Percentiles rank a stretch among this genome's conserved stretches.
Evolutionary conservation across 2,888 invertebrate genomes (phyloP).

Genomic region (Euspilapteryx auroguttella): DNA sequence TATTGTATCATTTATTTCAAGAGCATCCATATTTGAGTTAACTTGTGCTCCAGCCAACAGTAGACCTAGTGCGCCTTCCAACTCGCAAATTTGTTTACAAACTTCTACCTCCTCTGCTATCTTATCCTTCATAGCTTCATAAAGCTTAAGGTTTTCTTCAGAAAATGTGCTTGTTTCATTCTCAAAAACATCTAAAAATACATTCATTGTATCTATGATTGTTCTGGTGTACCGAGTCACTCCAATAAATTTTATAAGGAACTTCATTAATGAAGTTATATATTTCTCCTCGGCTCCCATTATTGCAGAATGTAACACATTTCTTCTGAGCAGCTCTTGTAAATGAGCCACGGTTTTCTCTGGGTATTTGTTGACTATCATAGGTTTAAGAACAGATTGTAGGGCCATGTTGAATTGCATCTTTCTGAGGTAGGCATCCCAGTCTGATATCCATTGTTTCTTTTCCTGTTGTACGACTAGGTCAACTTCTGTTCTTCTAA

Average conservation of each 20-base stretch:
- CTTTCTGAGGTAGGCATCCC: slow-evolving; percentile 73
- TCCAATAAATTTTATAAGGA: slow-evolving; percentile 73
- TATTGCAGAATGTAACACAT: slow-evolving; percentile 75
- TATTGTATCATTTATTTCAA: slow-evolving; percentile 25
- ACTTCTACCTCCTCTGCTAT: slow-evolving; percentile 70
- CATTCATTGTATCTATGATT: slow-evolving; percentile 72
- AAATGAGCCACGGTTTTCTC: slow-evolving; percentile 79
- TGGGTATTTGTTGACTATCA: slow-evolving; percentile 67
- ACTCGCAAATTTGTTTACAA: slow-evolving; percentile 62
- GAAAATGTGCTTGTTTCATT: slow-evolving; percentile 64
- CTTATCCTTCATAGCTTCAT: slow-evolving; percentile 62
- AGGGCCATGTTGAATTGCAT: slow-evolving; percentile 84
- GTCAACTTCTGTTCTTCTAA: slow-evolving; percentile 37
- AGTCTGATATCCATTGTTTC: slow-evolving; percentile 45
- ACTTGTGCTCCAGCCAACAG: slow-evolving; percentile 64
- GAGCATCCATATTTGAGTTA: slow-evolving; percentile 26
- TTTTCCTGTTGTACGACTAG: slow-evolving; percentile 41
- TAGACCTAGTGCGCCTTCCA: slow-evolving; percentile 72
- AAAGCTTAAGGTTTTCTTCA: slow-evolving; percentile 62
- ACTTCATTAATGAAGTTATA: slow-evolving; percentile 69
- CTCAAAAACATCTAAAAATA: slow-evolving; percentile 76
- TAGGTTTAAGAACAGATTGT: slow-evolving; percentile 65
- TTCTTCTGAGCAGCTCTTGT: slow-evolving; percentile 84
- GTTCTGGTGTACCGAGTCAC: slow-evolving; percentile 74
- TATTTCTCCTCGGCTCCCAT: slow-evolving; percentile 70